These are phyloP conservation scores for Ctenopoma multispine DNA, from an alignment of 2,797 vertebrate species.

Conservation along the genomic window DNA sequence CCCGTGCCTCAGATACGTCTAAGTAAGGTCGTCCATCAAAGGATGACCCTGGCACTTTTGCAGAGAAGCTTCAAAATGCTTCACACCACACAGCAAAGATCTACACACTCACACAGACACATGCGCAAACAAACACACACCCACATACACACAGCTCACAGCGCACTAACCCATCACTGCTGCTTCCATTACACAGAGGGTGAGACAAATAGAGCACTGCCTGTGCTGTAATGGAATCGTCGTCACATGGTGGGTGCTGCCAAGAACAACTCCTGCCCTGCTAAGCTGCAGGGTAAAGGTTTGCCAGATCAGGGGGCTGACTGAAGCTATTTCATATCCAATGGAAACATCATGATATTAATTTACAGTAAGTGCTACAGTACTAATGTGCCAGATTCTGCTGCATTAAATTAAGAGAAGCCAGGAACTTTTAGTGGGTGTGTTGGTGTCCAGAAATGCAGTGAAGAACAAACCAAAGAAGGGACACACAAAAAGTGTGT, in stretches of 20 bases:
- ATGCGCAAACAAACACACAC: constrained; percentile 24
- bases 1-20: constrained; percentile 17
- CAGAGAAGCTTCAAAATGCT: constrained; percentile 56
- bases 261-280: constrained; percentile 46
- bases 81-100: constrained; percentile 36
- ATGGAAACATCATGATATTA: constrained; percentile 57
- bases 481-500: neutral
- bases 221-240: constrained; percentile 60
- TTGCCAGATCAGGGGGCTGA: constrained; percentile 31
- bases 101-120: constrained; percentile 29
- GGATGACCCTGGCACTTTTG: constrained; percentile 36
- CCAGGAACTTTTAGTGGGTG: constrained; percentile 12
- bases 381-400: constrained; percentile 45
- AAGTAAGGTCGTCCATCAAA: constrained; percentile 63
- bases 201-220: constrained; percentile 61
- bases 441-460: neutral
- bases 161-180: constrained; percentile 38
- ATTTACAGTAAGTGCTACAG: constrained; percentile 30
- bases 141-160: constrained; percentile 22
- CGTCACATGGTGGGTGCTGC: constrained; percentile 49
- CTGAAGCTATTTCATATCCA: constrained; percentile 44
- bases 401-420: constrained; percentile 35
- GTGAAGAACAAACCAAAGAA: neutral
- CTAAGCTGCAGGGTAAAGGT: constrained; percentile 44
- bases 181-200: constrained; percentile 54